Evolutionary conservation across 2,888 invertebrate genomes (phyloP), one percentile per base, ranked within the genome.

Genomic region (Polyommatus icarus): DNA sequence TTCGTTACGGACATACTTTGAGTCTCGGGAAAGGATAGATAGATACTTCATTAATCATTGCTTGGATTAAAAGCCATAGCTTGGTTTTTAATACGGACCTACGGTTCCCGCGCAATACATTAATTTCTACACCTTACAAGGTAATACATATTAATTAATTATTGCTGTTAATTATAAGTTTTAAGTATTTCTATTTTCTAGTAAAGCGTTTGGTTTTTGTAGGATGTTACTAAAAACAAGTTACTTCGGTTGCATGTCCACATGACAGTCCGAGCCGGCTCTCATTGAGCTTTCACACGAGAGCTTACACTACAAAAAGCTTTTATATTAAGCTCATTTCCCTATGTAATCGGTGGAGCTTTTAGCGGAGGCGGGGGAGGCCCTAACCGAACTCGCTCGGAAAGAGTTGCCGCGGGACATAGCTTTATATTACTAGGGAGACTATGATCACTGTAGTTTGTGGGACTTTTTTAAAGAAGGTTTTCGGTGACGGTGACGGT

Each of bases 381-480:
- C 54, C 75, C 20, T 29, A 15, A 29, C 29, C 29, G 54, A 75
- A 75, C 75, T 29, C 75, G 75, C 29, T 54, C 29, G 29, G 24
- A 73, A 73, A 73, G 75, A 75, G 75, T 54, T 50, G 75, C 75
- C 75, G 54, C 75, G 54, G 75, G 75, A 75, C 54, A 75, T 12
- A 75, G 75, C 75, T 54, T 75, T 54, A 73, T 73, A 75, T 75
- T 75, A 75, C 75, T 54, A 29, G 29, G 24, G 29, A 7, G 18
- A 54, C 75, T 18, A 32, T 54, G 18, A 3, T 72, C 4, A 72
- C 4, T 40, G 72, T 20, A 20, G 0, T 72, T 72, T n/a, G n/a
- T n/a, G 40, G 40, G 40, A 36, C 12, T 6, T 0, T 59, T 24
- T 24, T 24, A 1, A 24, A 24, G 24, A 24, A 24, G n/a, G n/a